Conservation (phyloP, 1,140 invertebrate species). For the Neodiprion virginianus region DNA sequence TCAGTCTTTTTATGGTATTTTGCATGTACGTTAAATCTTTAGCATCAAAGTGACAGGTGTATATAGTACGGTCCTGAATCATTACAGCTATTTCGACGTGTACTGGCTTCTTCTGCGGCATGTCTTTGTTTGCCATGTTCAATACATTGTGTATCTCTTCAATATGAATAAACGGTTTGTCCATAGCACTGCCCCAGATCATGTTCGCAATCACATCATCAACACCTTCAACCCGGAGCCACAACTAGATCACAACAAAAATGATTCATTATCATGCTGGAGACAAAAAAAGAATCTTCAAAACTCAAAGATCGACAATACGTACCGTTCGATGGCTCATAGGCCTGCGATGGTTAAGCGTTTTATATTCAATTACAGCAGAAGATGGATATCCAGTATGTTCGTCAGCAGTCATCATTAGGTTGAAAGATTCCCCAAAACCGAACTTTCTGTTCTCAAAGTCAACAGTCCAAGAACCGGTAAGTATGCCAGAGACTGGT, state of each 20-base stretch:
- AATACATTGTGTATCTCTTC: slow-evolving; percentile 9
- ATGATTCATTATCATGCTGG: not conserved
- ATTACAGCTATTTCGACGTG: slow-evolving; percentile 37
- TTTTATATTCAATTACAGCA: slow-evolving; percentile 29
- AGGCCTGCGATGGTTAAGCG: slow-evolving; percentile 27
- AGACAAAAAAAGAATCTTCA: not conserved
- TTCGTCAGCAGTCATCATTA: slow-evolving; percentile 30
- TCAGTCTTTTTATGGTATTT: not conserved
- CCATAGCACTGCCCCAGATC: slow-evolving; percentile 11
- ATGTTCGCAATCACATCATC: not conserved
- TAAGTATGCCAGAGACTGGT: slow-evolving; percentile 27
- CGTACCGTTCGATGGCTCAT: slow-evolving; percentile 32
- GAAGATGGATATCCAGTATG: slow-evolving; percentile 32
- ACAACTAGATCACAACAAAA: slow-evolving; percentile 23
- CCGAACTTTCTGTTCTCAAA: slow-evolving; percentile 44
- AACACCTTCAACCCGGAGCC: not conserved
- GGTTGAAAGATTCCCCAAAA: slow-evolving; percentile 33
- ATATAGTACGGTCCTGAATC: slow-evolving; percentile 30
- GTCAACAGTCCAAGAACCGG: slow-evolving; percentile 34
- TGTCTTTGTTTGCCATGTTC: slow-evolving; percentile 21
- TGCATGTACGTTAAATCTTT: slow-evolving; percentile 9
- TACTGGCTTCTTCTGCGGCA: slow-evolving; percentile 26
- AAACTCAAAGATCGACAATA: slow-evolving; percentile 19
- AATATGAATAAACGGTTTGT: not conserved
- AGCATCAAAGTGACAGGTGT: slow-evolving; percentile 28